phyloP scores from a whole-genome alignment of 1,140 invertebrate species.

The Cotesia typhae region DNA sequence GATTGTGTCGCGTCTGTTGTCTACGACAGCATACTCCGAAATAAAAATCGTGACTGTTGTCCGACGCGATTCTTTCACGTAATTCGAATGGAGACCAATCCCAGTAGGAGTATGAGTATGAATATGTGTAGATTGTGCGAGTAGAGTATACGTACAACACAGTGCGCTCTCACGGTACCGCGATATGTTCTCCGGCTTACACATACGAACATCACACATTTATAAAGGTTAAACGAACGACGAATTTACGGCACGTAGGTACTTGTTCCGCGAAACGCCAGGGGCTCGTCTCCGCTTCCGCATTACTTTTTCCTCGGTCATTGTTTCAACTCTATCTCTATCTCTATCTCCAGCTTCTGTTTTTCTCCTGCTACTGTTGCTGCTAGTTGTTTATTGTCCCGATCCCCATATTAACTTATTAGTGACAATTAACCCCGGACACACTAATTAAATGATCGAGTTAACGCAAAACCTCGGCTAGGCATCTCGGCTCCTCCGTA shows the following conservation, averaged over 20 bases:
- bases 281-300: slow-evolving; percentile 47
- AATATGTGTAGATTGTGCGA: no score
- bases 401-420: slow-evolving; percentile 6
- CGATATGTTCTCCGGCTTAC: slow-evolving; percentile 7
- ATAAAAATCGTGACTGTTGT: slow-evolving; percentile 49
- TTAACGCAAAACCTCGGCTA: slow-evolving; percentile 56
- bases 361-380: not conserved
- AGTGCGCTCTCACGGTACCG: slow-evolving; percentile 38
- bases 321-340: slow-evolving; percentile 11
- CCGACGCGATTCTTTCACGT: slow-evolving; percentile 52
- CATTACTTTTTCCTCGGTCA: slow-evolving; percentile 32
- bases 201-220: slow-evolving; percentile 10
- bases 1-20: not conserved
- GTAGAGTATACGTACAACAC: no score
- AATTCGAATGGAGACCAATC: slow-evolving; percentile 54
- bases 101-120: slow-evolving; percentile 9
- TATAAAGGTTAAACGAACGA: slow-evolving; percentile 38
- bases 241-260: slow-evolving; percentile 46
- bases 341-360: slow-evolving; percentile 8
- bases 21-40: slow-evolving; percentile 34
- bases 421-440: slow-evolving; percentile 59
- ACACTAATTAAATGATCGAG: slow-evolving; percentile 61
- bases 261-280: slow-evolving; percentile 42
- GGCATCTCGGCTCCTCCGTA: slow-evolving; percentile 39
- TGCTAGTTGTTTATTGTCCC: not conserved